Evolutionary conservation across 2,888 invertebrate genomes (phyloP).

Genomic region (Caenorhabditis angaria): DNA sequence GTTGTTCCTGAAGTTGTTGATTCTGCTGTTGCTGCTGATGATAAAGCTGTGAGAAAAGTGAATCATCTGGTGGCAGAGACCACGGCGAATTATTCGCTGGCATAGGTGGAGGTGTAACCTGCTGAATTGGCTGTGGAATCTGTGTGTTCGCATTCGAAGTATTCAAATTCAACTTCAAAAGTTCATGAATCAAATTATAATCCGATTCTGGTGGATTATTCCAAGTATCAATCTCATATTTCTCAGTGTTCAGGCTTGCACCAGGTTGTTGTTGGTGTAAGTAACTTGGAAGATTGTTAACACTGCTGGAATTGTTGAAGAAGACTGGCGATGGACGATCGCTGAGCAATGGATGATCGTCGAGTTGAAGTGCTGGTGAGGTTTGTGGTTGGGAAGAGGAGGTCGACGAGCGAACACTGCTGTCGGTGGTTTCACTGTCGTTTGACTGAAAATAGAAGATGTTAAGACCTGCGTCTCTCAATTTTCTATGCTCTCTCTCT

Average conservation of each 20-base stretch:
- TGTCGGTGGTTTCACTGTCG: conserved; percentile 48
- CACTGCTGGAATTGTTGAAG: conserved; percentile 18
- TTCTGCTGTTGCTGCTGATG: conserved; percentile 32
- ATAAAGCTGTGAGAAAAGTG: conserved; percentile 19
- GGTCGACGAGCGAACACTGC: conserved; percentile 44
- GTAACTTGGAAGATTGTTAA: too few relatives aligned
- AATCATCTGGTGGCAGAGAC: conserved; percentile 41
- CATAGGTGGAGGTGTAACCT: conserved; percentile 22
- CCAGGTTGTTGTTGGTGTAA: conserved; percentile 20
- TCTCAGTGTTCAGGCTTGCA: neutral
- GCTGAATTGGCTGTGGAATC: neutral
- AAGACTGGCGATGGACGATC: conserved; percentile 24
- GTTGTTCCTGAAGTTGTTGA: conserved; percentile 15
- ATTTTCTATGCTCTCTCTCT: too few relatives aligned
- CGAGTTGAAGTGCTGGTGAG: conserved; percentile 37
- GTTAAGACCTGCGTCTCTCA: too few relatives aligned
- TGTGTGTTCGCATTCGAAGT: conserved; percentile 13
- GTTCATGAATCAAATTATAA: conserved; percentile 47
- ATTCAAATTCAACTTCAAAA: conserved; percentile 51
- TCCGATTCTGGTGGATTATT: conserved; percentile 37
- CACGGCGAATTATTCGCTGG: conserved; percentile 40
- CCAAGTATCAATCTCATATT: conserved; percentile 28
- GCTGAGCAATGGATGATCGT: conserved; percentile 42
- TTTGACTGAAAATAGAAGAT: conserved; percentile 23
- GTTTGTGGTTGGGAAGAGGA: conserved; percentile 50